A percentile compares a stretch with the other conserved stretches of the same genome.
Evolutionary conservation across 92 coral and sea anemone species (phyloP).

Genomic region (Pocillopora grandis): DNA sequence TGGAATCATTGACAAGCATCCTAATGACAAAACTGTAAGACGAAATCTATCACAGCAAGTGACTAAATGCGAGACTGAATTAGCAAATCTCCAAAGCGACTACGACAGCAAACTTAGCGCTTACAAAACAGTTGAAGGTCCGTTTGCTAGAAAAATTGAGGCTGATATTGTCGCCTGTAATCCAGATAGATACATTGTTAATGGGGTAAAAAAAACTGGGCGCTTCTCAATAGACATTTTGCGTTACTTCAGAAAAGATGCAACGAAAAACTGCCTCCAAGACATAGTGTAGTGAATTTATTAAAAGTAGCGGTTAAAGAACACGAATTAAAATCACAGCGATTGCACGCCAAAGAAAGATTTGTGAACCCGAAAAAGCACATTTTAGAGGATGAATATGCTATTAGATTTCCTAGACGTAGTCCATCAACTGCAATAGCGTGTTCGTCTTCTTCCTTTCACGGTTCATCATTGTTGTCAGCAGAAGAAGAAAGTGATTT

Average conservation of each 20-base stretch:
- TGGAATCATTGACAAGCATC: conserved; percentile 34
- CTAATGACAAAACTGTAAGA: conserved; percentile 20
- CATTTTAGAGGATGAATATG: conserved; percentile 32
- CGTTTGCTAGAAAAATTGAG: conserved; percentile 39
- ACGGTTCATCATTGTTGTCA: neutral
- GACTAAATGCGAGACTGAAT: conserved; percentile 17
- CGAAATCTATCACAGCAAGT: conserved; percentile 8
- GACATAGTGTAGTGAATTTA: neutral
- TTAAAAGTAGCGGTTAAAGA: conserved; percentile 32
- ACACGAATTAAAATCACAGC: neutral
- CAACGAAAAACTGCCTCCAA: conserved; percentile 32
- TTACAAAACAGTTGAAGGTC: conserved; percentile 19
- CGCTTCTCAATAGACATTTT: conserved; percentile 40
- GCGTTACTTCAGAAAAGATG: conserved; percentile 50
- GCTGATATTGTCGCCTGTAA: conserved; percentile 35
- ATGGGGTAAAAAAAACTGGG: conserved; percentile 46
- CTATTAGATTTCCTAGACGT: conserved; percentile 3
- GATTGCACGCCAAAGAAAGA: neutral
- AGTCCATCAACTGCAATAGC: neutral
- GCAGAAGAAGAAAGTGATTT: neutral
- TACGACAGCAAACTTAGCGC: conserved; percentile 17
- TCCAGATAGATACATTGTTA: conserved; percentile 24
- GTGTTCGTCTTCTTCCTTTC: neutral
- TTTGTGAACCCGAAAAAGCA: conserved; percentile 17
- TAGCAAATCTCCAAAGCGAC: conserved; percentile 27